Conservation (phyloP, 2,888 invertebrate genomes). For the Amblyteles armatorius region DNA sequence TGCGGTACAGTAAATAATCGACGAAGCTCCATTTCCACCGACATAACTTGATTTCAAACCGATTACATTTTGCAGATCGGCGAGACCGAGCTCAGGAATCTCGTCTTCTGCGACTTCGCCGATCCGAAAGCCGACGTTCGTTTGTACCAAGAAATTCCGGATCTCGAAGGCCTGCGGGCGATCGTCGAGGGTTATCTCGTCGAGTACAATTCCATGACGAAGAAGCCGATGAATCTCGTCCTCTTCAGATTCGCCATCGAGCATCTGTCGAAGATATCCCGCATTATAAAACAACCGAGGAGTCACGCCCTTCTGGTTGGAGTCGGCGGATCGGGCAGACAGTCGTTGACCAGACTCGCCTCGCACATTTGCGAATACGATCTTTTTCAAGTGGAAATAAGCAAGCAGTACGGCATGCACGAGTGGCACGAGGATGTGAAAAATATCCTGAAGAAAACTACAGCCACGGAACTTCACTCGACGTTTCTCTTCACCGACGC, state of each 20-base stretch:
- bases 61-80: constrained; percentile 86
- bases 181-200: constrained; percentile 95
- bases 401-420: constrained; percentile 91
- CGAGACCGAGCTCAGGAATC: constrained; percentile 92
- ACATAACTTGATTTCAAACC: background rate
- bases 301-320: constrained; percentile 96
- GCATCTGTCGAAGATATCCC: constrained; percentile 95
- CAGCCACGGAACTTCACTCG: constrained; percentile 93
- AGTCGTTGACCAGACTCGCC: constrained; percentile 95
- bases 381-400: constrained; percentile 95
- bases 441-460: constrained; percentile 91
- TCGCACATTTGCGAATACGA: constrained; percentile 98
- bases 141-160: constrained; percentile 94
- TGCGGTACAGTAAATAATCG: constrained; percentile 57
- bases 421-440: constrained; percentile 98
- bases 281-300: constrained; percentile 96
- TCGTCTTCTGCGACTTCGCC: constrained; percentile 97
- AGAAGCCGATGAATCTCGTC: constrained; percentile 98
- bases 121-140: constrained; percentile 96
- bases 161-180: constrained; percentile 91
- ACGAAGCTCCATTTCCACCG: background rate
- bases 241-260: constrained; percentile 97
- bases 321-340: constrained; percentile 96
- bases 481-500: constrained; percentile 96
- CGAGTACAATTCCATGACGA: constrained; percentile 97